phyloP scores from a whole-genome alignment of 2,888 invertebrate genomes.

The Colletes collaris region DNA sequence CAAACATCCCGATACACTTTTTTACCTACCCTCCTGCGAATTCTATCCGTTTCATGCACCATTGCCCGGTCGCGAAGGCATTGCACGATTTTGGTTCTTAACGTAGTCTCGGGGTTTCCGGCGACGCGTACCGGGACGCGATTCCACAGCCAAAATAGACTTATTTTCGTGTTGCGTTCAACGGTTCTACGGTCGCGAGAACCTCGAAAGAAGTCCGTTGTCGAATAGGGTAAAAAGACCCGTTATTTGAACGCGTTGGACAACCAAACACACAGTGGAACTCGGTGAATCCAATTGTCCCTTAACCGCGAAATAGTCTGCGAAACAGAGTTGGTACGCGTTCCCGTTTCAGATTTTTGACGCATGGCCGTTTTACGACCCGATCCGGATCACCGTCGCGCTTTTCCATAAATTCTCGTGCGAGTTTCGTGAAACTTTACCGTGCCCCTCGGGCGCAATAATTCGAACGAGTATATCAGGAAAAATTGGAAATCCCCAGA shows the following conservation, averaged over 20 bases:
- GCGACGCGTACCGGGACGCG: no score
- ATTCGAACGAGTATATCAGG: constrained; percentile 20
- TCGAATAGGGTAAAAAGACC: no score
- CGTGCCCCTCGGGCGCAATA: constrained; percentile 31
- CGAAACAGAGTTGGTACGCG: background rate
- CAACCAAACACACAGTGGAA: no score
- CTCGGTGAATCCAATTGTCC: no score
- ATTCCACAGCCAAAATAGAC: no score
- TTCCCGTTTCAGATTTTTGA: constrained; percentile 6
- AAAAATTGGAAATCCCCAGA: constrained; percentile 33
- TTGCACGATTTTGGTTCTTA: constrained; percentile 1
- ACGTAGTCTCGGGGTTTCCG: background rate
- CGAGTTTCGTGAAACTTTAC: constrained; percentile 25
- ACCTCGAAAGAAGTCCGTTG: background rate
- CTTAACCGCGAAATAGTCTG: background rate
- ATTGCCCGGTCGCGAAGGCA: constrained; percentile 32
- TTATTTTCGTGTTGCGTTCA: background rate
- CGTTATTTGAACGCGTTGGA: no score
- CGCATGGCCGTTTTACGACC: constrained; percentile 13
- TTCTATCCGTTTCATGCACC: constrained; percentile 53
- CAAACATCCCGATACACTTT: constrained; percentile 41
- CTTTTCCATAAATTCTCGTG: constrained; percentile 31
- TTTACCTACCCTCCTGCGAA: constrained; percentile 28
- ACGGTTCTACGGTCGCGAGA: background rate
- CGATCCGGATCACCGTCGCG: constrained; percentile 12